Base-by-base conservation (phyloP, 2,888 invertebrate genomes). In the Drosophila yooni region DNA sequence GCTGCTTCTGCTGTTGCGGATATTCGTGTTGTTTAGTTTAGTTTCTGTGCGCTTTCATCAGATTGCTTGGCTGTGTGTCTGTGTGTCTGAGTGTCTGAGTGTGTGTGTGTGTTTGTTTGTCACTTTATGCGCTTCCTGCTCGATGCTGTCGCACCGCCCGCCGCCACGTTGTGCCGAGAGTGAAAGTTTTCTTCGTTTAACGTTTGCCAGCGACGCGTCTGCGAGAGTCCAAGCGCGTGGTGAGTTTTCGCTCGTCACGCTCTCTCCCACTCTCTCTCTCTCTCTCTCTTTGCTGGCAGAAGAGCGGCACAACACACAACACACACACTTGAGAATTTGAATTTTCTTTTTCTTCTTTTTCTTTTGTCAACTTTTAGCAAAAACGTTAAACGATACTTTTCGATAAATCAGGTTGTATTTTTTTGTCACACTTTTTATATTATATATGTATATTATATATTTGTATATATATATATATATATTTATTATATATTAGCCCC, bases 131-230 rank as follows among this genome's bases (percentile, higher is more conserved):
- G 83, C 81, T 85, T 87, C 81, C 90, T 89, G 90, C 74, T 79
- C 69, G 79, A 71, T 79, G 79, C 76, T 80, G 69, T 82, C 78
- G 75, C 65, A 77, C 88, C 82, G 65, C 75, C 72, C 73, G 80
- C 75, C 80, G 89, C 85, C 89, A 82, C 89, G 89, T 89, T 84
- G 82, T 87, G 84, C 76, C 85, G 89, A 85, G 85, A 85, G 85
- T 85, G 85, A 85, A 85, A 85, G 85, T 85, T 74, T 81, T 79
- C 51, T 62, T 72, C n/a, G 43, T n/a, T 56, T 18, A 62, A 66
- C 66, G 57, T 65, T 63, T 69, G 72, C 61, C 64, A 62, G 68
- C 68, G 52, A 69, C 72, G 63, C 56, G 56, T 29, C 18, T 27
- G 29, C 48, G 43, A 60, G 75, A 79, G 64, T n/a, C 46, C 48